Evolutionary conservation across 2,888 invertebrate genomes (phyloP), one percentile per base, ranked within the genome.

Genomic region (Yponomeuta evonymella): DNA sequence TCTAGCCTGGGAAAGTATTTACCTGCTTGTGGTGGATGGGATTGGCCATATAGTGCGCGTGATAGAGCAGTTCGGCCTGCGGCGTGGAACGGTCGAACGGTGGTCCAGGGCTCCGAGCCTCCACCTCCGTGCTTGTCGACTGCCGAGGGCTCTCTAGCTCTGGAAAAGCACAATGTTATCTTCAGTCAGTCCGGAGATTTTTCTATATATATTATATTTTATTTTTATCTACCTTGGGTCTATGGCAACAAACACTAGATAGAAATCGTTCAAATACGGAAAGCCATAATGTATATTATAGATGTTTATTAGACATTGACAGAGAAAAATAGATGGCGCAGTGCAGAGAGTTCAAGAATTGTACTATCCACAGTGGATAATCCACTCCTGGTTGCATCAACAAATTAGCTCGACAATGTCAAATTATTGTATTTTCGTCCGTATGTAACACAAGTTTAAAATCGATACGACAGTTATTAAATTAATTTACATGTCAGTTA

Each of bases 11-110:
- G 33, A 11, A 65, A 65, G 43, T 43, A 8, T 62, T 66, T 10
- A 84, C 91, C 88, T 91, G 91, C 80, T 79, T 81, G 64, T 90
- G 76, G 76, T 91, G 88, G 80, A 90, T 89, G 33, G 90, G 91
- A 73, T 91, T 90, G 71, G 91, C 83, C 90, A 92, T 90, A 72
- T 82, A 86, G 71, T 87, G 84, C 73, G 87, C 89, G 79, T 90
- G 88, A 69, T 85, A 82, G 65, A 92, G 72, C 2, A 90, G 75
- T 72, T 90, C 87, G 6, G 86, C 85, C 72, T 86, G 88, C n/a
- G 87, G 84, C 30, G 81, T 75, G 48, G 51, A 75, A 79, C 29
- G 83, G 79, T 58, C 75, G 76, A 12, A 75, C 73, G 11, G 75
- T 73, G 10, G 79, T 79, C 51, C 80, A 82, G 70, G 58, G 15